A percentile compares a stretch with the other conserved stretches of the same genome.
phyloP scores from a whole-genome alignment of 2,113 vertebrate genomes.

The Burhinus bistriatus region DNA sequence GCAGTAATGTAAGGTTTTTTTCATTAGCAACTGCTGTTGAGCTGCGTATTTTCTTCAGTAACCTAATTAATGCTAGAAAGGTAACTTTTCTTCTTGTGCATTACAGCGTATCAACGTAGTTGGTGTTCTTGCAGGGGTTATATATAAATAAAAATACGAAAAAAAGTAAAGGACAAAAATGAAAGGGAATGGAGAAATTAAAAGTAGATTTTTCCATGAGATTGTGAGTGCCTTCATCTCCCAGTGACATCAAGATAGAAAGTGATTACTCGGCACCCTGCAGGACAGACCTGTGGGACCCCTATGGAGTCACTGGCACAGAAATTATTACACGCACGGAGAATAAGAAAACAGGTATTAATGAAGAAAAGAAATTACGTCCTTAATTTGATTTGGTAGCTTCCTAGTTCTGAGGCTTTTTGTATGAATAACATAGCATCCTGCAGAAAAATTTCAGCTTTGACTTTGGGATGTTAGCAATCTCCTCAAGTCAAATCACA shows the following conservation, averaged over 20 bases:
- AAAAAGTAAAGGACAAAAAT: background rate
- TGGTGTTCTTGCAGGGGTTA: background rate
- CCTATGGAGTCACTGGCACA: background rate
- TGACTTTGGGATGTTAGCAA: background rate
- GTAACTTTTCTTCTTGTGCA: conserved; percentile 5
- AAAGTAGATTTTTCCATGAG: background rate
- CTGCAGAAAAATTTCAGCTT: background rate
- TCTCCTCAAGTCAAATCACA: background rate
- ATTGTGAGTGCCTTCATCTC: background rate
- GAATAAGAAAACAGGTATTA: background rate
- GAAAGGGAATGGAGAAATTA: background rate
- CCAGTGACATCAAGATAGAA: background rate
- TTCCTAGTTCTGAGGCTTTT: background rate
- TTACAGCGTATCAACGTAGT: background rate
- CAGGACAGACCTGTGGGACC: background rate
- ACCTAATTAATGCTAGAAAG: conserved; percentile 39
- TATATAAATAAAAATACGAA: background rate
- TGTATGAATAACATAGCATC: background rate
- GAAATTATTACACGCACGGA: background rate
- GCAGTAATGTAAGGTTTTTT: background rate
- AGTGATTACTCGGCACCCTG: background rate
- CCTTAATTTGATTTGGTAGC: background rate
- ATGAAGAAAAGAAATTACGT: background rate
- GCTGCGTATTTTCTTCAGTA: conserved; percentile 35
- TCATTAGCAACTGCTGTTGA: conserved; percentile 40